These are phyloP conservation scores for Acropora yongei DNA, from an alignment of 64 coral and sea anemone species.

Conservation along the genomic window DNA sequence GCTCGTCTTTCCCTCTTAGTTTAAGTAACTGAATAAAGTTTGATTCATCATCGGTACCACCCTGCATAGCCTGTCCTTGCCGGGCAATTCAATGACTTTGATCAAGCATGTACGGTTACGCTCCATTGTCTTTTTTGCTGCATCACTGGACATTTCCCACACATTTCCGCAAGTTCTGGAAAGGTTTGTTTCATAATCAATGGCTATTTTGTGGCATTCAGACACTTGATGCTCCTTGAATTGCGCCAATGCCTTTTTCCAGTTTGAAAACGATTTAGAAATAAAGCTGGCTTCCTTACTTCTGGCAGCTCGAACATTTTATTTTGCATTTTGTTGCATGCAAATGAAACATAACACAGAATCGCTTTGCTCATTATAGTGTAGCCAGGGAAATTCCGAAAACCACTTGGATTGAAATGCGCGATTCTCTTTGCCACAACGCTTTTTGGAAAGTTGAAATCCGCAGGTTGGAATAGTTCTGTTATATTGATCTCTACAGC, in stretches of 20 bases:
- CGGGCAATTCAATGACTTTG: background rate
- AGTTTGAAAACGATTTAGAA: constrained; percentile 13
- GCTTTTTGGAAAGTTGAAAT: constrained; percentile 48
- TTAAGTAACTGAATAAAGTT: no score
- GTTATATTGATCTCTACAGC: constrained; percentile 28
- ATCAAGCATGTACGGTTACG: no score
- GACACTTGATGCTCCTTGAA: constrained; percentile 40
- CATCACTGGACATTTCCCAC: no score
- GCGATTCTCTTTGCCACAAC: background rate
- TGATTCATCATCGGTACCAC: no score
- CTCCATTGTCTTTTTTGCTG: no score
- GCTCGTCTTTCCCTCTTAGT: no score
- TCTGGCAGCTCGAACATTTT: constrained; percentile 1
- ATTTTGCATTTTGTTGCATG: constrained; percentile 36
- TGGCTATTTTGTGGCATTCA: no score
- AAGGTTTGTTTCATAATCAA: no score
- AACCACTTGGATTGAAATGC: constrained; percentile 51
- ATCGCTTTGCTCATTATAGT: no score
- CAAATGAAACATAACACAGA: constrained; percentile 41
- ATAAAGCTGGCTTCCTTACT: constrained; percentile 22
- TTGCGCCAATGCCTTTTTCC: constrained; percentile 12
- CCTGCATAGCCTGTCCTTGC: no score
- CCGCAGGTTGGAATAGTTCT: constrained; percentile 20
- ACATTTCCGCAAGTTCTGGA: no score
- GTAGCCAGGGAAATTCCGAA: constrained; percentile 24